Evolutionary conservation across 2,113 vertebrate genomes (phyloP).

Genomic region (Pangasianodon hypophthalmus): DNA sequence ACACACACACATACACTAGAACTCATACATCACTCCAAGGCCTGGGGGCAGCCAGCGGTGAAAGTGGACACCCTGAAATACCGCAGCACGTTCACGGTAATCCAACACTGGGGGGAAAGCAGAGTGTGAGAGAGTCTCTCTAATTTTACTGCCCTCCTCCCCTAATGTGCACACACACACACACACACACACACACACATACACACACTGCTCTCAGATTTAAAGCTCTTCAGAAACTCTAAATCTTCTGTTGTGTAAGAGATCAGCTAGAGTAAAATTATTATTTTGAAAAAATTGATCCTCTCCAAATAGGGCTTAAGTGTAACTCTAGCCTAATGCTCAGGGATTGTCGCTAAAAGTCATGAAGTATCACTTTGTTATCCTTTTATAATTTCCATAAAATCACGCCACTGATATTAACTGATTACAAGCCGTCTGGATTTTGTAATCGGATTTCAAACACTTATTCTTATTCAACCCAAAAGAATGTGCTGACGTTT

Average conservation of each 20-base stretch:
- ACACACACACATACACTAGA: constrained; percentile 62
- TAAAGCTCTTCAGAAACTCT: not conserved
- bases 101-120: constrained; percentile 52
- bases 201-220: not conserved
- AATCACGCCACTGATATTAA: not conserved
- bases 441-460: not conserved
- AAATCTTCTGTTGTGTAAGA: not conserved
- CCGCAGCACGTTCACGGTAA: constrained; percentile 52
- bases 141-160: constrained; percentile 49
- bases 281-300: not conserved
- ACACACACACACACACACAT: constrained; percentile 29
- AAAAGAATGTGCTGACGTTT: constrained; percentile 2
- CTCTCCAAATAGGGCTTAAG: not conserved
- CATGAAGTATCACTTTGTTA: not conserved
- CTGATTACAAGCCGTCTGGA: not conserved
- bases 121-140: constrained; percentile 54
- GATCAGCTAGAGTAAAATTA: not conserved
- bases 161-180: constrained; percentile 11
- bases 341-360: not conserved
- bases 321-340: not conserved
- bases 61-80: constrained; percentile 72
- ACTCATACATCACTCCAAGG: constrained; percentile 65
- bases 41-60: constrained; percentile 65
- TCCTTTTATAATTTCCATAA: not conserved
- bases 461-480: not conserved